phyloP scores from a whole-genome alignment of 2,888 invertebrate species.

The Argyresthia albistria region DNA sequence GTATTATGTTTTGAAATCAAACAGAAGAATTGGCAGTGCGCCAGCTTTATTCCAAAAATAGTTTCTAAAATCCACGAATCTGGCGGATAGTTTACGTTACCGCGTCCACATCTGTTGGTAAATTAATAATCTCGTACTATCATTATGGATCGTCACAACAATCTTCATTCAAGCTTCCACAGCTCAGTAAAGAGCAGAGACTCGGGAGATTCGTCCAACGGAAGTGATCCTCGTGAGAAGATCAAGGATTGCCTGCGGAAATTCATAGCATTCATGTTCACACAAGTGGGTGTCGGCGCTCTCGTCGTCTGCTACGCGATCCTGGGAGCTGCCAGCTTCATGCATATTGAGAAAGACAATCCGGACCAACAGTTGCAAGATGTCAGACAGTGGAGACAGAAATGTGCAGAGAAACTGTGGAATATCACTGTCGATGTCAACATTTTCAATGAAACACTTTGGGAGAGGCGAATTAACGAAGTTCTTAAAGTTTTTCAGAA shows the following conservation, averaged over 20 bases:
- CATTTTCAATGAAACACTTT: conserved; percentile 77
- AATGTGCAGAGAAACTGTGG: conserved; percentile 79
- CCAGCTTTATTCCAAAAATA: conserved; percentile 53
- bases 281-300: conserved; percentile 92
- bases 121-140: neutral
- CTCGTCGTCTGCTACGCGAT: conserved; percentile 90
- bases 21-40: conserved; percentile 33
- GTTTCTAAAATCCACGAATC: conserved; percentile 23
- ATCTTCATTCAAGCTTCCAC: conserved; percentile 57
- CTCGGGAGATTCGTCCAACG: conserved; percentile 75
- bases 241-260: conserved; percentile 90
- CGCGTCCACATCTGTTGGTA: conserved; percentile 12
- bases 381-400: conserved; percentile 61
- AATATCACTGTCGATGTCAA: conserved; percentile 76
- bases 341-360: conserved; percentile 80
- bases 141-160: conserved; percentile 46
- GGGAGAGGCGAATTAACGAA: conserved; percentile 72
- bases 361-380: conserved; percentile 63
- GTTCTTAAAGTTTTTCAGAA: conserved; percentile 78
- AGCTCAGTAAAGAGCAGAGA: conserved; percentile 77
- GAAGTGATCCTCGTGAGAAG: conserved; percentile 79
- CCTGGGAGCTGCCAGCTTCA: conserved; percentile 87
- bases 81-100: conserved; percentile 17
- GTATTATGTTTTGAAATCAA: conserved; percentile 37
- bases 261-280: conserved; percentile 92